phyloP scores from a whole-genome alignment of 2,888 invertebrate species.

The Eupithecia centaureata region DNA sequence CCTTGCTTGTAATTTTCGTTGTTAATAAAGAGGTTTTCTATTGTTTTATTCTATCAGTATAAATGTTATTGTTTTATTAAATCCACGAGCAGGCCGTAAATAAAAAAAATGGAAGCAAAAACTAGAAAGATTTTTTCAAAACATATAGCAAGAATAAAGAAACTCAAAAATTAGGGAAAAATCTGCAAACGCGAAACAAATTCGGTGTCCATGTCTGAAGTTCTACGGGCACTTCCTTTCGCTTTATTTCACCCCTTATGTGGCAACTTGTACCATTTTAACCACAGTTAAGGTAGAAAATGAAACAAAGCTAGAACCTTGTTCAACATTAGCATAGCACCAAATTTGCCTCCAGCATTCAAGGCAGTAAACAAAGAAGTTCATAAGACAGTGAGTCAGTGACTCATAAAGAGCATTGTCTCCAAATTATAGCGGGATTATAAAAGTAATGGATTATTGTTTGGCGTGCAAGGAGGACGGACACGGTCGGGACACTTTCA shows the following conservation, averaged over 20 bases:
- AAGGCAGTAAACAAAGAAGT: slow-evolving; percentile 45
- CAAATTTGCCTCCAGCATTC: slow-evolving; percentile 22
- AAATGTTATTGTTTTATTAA: too few species aligned
- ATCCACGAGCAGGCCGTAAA: too few species aligned
- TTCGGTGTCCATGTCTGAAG: neutral
- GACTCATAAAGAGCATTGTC: slow-evolving; percentile 70
- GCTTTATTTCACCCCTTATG: neutral
- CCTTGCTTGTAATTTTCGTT: too few species aligned
- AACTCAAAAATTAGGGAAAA: neutral
- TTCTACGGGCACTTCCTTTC: neutral
- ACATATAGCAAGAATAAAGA: too few species aligned
- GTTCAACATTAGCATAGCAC: slow-evolving; percentile 20
- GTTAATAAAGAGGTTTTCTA: too few species aligned
- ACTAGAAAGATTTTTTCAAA: too few species aligned
- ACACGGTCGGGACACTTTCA: slow-evolving; percentile 70
- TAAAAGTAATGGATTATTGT: slow-evolving; percentile 78
- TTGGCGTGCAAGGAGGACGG: slow-evolving; percentile 55
- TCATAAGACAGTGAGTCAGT: slow-evolving; percentile 43
- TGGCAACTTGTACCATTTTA: slow-evolving; percentile 3
- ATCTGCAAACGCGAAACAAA: neutral
- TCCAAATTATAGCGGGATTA: slow-evolving; percentile 65
- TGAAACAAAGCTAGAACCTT: slow-evolving; percentile 24
- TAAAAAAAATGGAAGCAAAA: too few species aligned
- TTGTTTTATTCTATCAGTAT: too few species aligned
- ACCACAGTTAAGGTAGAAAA: neutral